Conservation (phyloP, 2,797 vertebrate genomes). For the Cossypha polioptera region DNA sequence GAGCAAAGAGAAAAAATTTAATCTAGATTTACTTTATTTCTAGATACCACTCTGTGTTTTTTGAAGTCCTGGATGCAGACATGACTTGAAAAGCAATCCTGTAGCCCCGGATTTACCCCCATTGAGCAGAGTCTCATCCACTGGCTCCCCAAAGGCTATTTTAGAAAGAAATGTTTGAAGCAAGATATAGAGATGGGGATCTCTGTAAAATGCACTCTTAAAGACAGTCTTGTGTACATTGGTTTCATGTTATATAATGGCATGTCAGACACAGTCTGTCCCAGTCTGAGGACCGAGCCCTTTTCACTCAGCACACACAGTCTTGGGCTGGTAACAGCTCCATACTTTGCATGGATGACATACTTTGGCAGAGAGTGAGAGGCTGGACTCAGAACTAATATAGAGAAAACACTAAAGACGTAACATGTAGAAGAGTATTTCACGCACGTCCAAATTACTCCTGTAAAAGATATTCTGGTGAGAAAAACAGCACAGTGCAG, state of each 20-base stretch:
- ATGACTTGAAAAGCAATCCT: neutral
- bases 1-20: neutral
- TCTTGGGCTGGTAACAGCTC: neutral
- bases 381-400: neutral
- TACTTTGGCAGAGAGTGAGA: slow-evolving; percentile 28
- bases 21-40: neutral
- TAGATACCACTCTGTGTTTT: neutral
- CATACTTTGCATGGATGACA: neutral
- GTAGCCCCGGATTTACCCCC: neutral
- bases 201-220: slow-evolving; percentile 12
- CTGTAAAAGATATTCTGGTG: neutral
- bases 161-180: slow-evolving; percentile 15
- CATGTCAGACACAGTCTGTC: slow-evolving; percentile 1
- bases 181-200: neutral
- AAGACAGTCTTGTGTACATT: slow-evolving; percentile 28
- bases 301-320: neutral
- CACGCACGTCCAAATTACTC: neutral
- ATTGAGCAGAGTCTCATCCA: neutral
- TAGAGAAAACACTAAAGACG: neutral
- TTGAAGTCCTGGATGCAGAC: neutral
- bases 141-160: neutral
- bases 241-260: slow-evolving; percentile 61
- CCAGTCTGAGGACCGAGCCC: neutral
- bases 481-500: neutral
- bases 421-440: neutral